Conservation (phyloP, 2,797 vertebrate species). For the Poecilia picta region DNA sequence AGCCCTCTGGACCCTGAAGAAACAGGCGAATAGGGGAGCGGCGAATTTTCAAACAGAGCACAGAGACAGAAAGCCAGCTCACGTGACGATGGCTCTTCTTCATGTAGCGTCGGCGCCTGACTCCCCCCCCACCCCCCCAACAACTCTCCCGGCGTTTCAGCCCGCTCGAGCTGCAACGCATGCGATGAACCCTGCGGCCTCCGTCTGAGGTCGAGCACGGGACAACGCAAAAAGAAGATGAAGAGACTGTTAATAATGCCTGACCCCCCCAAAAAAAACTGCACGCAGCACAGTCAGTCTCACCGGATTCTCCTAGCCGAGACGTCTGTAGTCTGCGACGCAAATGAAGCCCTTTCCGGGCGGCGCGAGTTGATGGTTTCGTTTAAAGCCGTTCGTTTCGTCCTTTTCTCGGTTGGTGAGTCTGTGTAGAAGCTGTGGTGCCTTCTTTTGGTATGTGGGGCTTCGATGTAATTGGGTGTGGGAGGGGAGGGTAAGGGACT, state of each 20-base stretch:
- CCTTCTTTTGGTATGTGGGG: slow-evolving; percentile 87
- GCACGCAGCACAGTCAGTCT: slow-evolving; percentile 53
- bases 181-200: slow-evolving; percentile 48
- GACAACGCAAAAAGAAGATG: slow-evolving; percentile 34
- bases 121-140: too few species aligned
- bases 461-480: slow-evolving; percentile 57
- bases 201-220: slow-evolving; percentile 18
- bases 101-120: slow-evolving; percentile 71
- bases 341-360: slow-evolving; percentile 67
- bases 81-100: slow-evolving; percentile 52
- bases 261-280: slow-evolving; percentile 49
- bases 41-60: slow-evolving; percentile 58
- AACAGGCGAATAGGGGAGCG: slow-evolving; percentile 42
- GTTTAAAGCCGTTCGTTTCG: slow-evolving; percentile 73
- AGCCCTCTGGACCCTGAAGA: slow-evolving; percentile 57
- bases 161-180: slow-evolving; percentile 51
- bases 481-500: slow-evolving; percentile 35
- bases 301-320: slow-evolving; percentile 58
- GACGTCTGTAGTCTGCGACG: slow-evolving; percentile 67
- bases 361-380: slow-evolving; percentile 62
- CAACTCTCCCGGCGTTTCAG: slow-evolving; percentile 30
- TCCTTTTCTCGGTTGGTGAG: slow-evolving; percentile 76
- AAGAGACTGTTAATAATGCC: slow-evolving; percentile 58
- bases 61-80: slow-evolving; percentile 52
- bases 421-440: slow-evolving; percentile 90